Conservation (phyloP, 2,888 invertebrate species). For the Merodon equestris region DNA sequence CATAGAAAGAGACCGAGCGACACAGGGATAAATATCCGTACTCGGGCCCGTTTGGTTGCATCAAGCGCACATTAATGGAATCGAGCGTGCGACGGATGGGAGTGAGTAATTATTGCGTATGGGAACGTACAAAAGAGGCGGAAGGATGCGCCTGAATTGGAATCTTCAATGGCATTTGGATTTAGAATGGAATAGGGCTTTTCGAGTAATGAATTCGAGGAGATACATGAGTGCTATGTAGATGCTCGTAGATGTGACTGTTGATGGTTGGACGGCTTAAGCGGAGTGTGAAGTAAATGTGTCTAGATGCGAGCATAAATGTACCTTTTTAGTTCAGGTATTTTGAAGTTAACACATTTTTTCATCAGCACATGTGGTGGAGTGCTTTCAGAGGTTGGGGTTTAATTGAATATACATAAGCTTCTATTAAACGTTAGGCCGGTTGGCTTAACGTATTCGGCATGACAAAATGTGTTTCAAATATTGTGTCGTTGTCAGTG, state of each 20-base stretch:
- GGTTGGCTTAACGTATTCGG: too few species aligned
- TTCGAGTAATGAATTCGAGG: constrained; percentile 14
- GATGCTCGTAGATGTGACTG: too few species aligned
- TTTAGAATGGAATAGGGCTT: constrained; percentile 37
- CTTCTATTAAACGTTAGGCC: too few species aligned
- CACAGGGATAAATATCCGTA: too few species aligned
- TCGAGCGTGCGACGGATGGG: constrained; percentile 27
- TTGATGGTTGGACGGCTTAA: not conserved
- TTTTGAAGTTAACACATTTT: too few species aligned
- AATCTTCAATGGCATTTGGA: constrained; percentile 58
- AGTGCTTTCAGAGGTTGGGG: too few species aligned
- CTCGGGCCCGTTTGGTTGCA: not conserved
- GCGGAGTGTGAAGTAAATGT: not conserved
- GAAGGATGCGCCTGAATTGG: constrained; percentile 61
- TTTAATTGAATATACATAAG: too few species aligned
- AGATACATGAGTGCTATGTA: constrained; percentile 1
- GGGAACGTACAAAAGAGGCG: constrained; percentile 53
- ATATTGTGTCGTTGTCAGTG: too few species aligned
- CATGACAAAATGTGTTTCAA: too few species aligned
- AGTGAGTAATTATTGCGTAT: constrained; percentile 62
- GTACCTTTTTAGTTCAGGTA: too few species aligned
- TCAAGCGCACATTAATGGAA: constrained; percentile 51
- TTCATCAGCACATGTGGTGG: too few species aligned
- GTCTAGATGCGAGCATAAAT: not conserved
- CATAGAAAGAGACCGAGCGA: constrained; percentile 25